Evolutionary conservation across 1,140 invertebrate species (phyloP), one percentile per base, ranked within the genome.

Genomic region (Saccostrea glomerata): DNA sequence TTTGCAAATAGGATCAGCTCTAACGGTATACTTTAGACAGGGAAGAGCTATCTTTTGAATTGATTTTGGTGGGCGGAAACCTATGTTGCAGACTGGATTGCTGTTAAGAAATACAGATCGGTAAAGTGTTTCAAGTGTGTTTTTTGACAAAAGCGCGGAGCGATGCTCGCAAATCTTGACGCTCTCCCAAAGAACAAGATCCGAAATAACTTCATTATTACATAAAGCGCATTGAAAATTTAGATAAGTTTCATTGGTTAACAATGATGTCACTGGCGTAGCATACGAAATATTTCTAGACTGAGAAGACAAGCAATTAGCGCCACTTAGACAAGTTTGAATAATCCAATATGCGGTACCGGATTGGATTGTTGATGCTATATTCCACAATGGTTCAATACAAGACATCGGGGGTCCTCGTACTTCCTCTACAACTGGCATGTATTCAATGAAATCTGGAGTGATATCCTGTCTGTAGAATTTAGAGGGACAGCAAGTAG

Each of bases 401-500:
- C 70, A 77, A 13, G 23, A 30, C 25, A 77, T 36, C 9, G 70
- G 70, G 12, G 25, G 23, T 9, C 15, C 25, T 40, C 23, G 12
- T 77, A 11, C 30, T 6, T 30, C 25, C 5, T 36, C 30, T 30
- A 36, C 7, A 77, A 15, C 13, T 11, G 9, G 23, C 11, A 15
- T 9, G 25, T 77, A 77, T 77, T 77, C 23, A 30, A 77, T 77
- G 30, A 77, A 77, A 11, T 30, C 25, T 11, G 70, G 70, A 12
- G 70, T 30, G 13, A 15, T 15, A 36, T 25, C 30, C 25, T 77
- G 70, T 77, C 70, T 77, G 25, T 77, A 77, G 11, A 77, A 77
- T 36, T 77, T 77, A 11, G 70, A 77, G 70, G 70, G 70, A 36
- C 70, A 77, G 9, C 70, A 77, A 15, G 25, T 77, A 9, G 70